A percentile compares a stretch with the other conserved stretches of the same genome.
Evolutionary conservation across 2,888 invertebrate species (phyloP).

Genomic region (Stenchaetothrips biformis): DNA sequence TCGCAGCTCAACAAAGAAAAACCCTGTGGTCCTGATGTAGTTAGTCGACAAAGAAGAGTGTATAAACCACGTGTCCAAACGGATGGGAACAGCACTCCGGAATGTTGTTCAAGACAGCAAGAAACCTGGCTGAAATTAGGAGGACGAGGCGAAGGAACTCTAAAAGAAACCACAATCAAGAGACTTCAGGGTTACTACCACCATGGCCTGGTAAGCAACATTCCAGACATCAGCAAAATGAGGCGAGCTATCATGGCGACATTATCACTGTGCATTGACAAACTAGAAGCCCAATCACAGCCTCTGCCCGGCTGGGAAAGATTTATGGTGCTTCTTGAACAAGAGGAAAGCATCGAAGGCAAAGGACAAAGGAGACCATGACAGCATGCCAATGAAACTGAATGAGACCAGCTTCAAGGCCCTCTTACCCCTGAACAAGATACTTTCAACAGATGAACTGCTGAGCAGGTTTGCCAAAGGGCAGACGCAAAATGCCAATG

Average conservation of each 20-base stretch:
- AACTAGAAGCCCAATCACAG: no score
- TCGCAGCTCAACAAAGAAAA: constrained; percentile 24
- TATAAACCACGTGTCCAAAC: constrained; percentile 33
- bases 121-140: constrained; percentile 26
- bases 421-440: no score
- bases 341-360: no score
- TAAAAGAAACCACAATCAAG: constrained; percentile 27
- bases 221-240: constrained; percentile 27
- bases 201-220: constrained; percentile 20
- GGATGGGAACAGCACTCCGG: constrained; percentile 31
- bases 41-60: constrained; percentile 33
- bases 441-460: no score
- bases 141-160: constrained; percentile 27
- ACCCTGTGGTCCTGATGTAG: constrained; percentile 28
- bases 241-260: constrained; percentile 22
- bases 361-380: no score
- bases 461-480: no score
- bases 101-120: constrained; percentile 29
- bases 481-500: no score
- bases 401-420: no score
- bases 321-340: no score
- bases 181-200: constrained; percentile 28
- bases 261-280: no score
- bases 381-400: no score
- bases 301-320: no score